Conservation (phyloP, 2,888 invertebrate species). For the Leptinotarsa haldemani region DNA sequence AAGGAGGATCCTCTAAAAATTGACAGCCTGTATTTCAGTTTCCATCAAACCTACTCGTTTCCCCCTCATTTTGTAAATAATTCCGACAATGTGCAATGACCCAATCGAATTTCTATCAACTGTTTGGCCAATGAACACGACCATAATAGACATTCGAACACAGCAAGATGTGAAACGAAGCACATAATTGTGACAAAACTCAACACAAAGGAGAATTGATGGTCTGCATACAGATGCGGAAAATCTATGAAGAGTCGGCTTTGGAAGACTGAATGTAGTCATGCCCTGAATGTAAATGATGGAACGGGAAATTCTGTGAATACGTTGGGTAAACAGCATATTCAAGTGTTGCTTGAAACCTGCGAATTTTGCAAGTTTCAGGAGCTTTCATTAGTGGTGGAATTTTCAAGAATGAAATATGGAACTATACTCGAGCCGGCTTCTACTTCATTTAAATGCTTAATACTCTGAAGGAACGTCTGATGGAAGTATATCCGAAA, state of each 20-base stretch:
- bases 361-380: constrained; percentile 19
- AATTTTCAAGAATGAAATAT: not conserved
- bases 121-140: constrained; percentile 13
- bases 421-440: not conserved
- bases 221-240: constrained; percentile 35
- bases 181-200: constrained; percentile 36
- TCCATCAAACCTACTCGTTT: not conserved
- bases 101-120: not conserved
- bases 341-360: constrained; percentile 15
- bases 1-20: too few species aligned
- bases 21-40: too few species aligned
- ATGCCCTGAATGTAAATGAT: constrained; percentile 29
- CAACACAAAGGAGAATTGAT: constrained; percentile 29
- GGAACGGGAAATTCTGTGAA: constrained; percentile 13
- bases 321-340: constrained; percentile 20
- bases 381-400: constrained; percentile 2
- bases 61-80: too few species aligned
- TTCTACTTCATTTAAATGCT: not conserved
- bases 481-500: not conserved
- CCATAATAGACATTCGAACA: constrained; percentile 22
- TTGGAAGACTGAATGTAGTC: constrained; percentile 28
- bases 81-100: not conserved
- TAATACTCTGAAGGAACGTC: not conserved
- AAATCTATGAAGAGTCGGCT: constrained; percentile 38
- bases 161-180: constrained; percentile 28